Percentiles rank a stretch among this genome's conserved stretches.
Conservation (phyloP, 1,140 invertebrate genomes). For the Notospermus geniculatus region DNA sequence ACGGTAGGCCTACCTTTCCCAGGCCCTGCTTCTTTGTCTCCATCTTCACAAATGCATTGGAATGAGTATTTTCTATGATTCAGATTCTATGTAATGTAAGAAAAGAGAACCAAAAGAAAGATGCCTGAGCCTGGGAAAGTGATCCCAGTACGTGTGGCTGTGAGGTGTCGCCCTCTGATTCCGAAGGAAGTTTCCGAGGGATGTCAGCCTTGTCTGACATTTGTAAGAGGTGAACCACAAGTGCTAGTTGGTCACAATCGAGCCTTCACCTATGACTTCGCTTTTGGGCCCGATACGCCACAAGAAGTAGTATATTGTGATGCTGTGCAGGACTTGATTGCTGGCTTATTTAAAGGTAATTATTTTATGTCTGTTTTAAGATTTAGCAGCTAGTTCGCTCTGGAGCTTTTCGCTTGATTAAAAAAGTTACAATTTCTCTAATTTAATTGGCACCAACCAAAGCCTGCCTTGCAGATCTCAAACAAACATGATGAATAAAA, state of each 20-base stretch:
- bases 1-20: too few relatives aligned
- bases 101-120: too few relatives aligned
- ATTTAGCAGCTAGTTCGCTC: neutral
- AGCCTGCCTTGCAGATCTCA: slow-evolving; percentile 10
- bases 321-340: slow-evolving; percentile 71
- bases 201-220: slow-evolving; percentile 48
- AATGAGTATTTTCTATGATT: too few relatives aligned
- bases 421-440: neutral
- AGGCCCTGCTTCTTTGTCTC: too few relatives aligned
- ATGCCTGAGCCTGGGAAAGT: slow-evolving; percentile 21
- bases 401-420: neutral
- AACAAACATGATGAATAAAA: neutral
- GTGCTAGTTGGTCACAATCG: slow-evolving; percentile 85
- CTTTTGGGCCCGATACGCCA: slow-evolving; percentile 67
- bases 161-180: slow-evolving; percentile 77
- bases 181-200: slow-evolving; percentile 62
- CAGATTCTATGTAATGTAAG: too few relatives aligned
- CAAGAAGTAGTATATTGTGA: slow-evolving; percentile 76
- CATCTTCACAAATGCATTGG: too few relatives aligned
- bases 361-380: neutral
- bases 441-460: too few relatives aligned
- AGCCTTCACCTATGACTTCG: slow-evolving; percentile 84
- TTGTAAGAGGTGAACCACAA: slow-evolving; percentile 63
- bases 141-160: slow-evolving; percentile 64
- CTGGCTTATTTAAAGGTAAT: slow-evolving; percentile 74